Evolutionary conservation across 2,797 vertebrate genomes (phyloP), one percentile per base, ranked within the genome.

Genomic region (Peromyscus attwateri): DNA sequence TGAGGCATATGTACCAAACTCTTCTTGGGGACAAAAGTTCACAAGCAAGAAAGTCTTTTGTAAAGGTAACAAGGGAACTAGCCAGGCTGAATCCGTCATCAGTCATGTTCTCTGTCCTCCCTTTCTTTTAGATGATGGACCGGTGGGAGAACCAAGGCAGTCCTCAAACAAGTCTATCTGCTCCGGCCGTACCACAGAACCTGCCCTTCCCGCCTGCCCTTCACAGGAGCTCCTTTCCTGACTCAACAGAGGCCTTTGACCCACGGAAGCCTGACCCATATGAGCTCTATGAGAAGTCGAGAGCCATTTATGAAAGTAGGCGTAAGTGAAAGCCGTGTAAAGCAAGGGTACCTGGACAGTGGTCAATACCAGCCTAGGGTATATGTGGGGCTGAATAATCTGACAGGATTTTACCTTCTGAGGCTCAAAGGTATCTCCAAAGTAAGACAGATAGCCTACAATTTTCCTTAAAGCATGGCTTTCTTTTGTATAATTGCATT

Each of bases 261-360:
- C 99, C 99, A 97, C 98, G 99, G 98, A 99, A 99, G 99, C 99
- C 99, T 89, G 99, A 99, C 98, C 99, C 99, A 16, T 99, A 99
- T 96, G 99, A 99, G 98, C 99, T 99, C 98, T 99, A 99, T 98
- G 99, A 99, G 99, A 99, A 99, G 99, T 99, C 99, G 98, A 99
- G 99, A 98, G 99, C 99, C 98, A 99, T 99, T 99, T 99, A 99
- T 99, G 99, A 99, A 99, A 99, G 99, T 99, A 99, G 99, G 99
- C 99, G 99, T 99, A 99, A 99, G 99, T 99, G 97, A 98, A 98
- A 98, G 97, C 96, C 94, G 95, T 94, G 77, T 92, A 96, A 83
- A 75, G 70, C 95, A 81, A 95, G 94, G 87, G 91, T 23, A 27
- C 89, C 37, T 95, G 95, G 95, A 75, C 73, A 71, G 83, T 76